Percentiles rank a stretch among this genome's conserved stretches.
Evolutionary conservation across 2,113 vertebrate genomes (phyloP).

Genomic region (Atlantisia rogersi): DNA sequence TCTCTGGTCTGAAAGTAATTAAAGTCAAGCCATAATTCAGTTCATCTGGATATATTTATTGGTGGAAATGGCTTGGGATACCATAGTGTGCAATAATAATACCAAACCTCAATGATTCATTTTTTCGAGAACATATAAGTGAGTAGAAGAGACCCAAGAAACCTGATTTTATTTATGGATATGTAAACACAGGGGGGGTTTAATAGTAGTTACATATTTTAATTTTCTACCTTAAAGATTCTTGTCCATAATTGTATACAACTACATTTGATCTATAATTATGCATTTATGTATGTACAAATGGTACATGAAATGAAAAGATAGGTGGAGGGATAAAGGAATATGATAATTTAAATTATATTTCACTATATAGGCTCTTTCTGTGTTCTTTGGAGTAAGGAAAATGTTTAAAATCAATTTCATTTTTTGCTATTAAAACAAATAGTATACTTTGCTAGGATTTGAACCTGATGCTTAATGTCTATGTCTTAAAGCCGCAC

Average conservation of each 20-base stretch:
- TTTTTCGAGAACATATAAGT: neutral
- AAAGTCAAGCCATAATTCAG: neutral
- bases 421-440: neutral
- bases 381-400: neutral
- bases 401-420: neutral
- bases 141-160: neutral
- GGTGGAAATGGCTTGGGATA: neutral
- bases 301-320: neutral
- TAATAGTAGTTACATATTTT: neutral
- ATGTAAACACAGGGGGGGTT: neutral
- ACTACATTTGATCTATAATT: neutral
- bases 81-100: fast-evolving
- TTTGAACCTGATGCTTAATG: neutral
- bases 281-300: neutral
- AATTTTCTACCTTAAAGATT: neutral
- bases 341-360: neutral
- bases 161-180: neutral
- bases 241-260: neutral
- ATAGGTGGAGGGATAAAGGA: neutral
- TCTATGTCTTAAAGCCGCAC: neutral
- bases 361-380: neutral
- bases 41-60: neutral
- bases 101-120: neutral
- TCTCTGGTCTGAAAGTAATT: neutral
- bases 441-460: neutral